Evolutionary conservation across 1,140 invertebrate genomes (phyloP).

Genomic region (Aphidius ervi): DNA sequence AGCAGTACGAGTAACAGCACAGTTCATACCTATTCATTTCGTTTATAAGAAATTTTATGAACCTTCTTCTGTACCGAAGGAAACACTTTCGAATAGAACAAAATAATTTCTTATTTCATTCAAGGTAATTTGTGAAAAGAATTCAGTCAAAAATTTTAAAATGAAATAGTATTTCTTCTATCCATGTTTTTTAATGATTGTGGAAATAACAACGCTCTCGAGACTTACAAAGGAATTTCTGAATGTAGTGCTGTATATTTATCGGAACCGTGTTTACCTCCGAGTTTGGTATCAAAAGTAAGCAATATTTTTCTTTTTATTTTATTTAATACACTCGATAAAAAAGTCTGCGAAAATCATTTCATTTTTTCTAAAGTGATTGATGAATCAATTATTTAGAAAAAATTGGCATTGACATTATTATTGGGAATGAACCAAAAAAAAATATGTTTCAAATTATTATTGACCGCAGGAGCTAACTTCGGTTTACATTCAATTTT

Average conservation of each 20-base stretch:
- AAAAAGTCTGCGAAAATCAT: constrained; percentile 26
- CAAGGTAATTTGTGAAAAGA: constrained; percentile 19
- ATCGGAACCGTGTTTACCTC: constrained; percentile 30
- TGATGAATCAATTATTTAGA: constrained; percentile 32
- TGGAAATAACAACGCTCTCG: constrained; percentile 19
- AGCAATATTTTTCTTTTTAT: constrained; percentile 33
- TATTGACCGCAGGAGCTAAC: constrained; percentile 37
- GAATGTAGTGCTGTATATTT: constrained; percentile 8
- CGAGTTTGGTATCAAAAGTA: constrained; percentile 24
- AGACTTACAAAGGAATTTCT: not conserved
- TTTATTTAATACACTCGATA: constrained; percentile 33
- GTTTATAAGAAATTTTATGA: not conserved
- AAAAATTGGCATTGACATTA: constrained; percentile 28
- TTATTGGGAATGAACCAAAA: constrained; percentile 13
- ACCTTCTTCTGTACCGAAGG: not conserved
- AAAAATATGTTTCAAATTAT: constrained; percentile 31
- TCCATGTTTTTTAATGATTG: constrained; percentile 21
- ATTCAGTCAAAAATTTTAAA: constrained; percentile 5
- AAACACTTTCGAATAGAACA: constrained; percentile 13
- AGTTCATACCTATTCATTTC: not conserved
- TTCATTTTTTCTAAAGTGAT: constrained; percentile 29
- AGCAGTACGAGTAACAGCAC: not conserved
- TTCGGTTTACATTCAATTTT: constrained; percentile 36
- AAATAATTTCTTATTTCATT: constrained; percentile 17
- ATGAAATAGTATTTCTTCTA: constrained; percentile 20